These are phyloP conservation scores for Cladorhizidae sp. DNA, from an alignment of 37 sponge, comb jelly and placozoan genomes.

Conservation along the genomic window DNA sequence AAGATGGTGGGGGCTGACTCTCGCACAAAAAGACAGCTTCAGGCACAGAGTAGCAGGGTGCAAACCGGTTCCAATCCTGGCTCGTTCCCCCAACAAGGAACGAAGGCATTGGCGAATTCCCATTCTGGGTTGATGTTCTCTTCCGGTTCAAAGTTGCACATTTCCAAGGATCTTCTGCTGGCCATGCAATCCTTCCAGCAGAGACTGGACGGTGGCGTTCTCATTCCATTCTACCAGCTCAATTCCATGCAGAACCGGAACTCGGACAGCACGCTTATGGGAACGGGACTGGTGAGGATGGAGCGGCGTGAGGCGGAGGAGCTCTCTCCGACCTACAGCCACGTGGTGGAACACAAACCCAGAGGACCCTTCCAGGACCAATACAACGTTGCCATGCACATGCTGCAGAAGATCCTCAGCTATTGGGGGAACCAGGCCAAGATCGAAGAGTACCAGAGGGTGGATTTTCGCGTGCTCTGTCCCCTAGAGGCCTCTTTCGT, in stretches of 20 bases:
- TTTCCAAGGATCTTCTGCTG: slow-evolving; percentile 15
- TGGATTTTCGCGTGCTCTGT: slow-evolving; percentile 62
- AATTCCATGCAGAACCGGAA: not conserved
- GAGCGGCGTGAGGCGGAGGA: slow-evolving; percentile 9
- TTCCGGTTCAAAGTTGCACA: not conserved
- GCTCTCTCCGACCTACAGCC: slow-evolving; percentile 22
- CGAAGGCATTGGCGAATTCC: not conserved
- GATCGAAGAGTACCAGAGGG: slow-evolving; percentile 35
- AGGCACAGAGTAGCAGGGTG: not conserved
- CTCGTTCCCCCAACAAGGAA: not conserved
- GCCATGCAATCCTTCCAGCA: slow-evolving; percentile 10
- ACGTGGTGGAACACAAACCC: slow-evolving; percentile 55
- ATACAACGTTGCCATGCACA: slow-evolving; percentile 45
- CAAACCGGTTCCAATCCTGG: not conserved
- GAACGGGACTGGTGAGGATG: slow-evolving; percentile 4
- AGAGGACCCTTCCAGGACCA: slow-evolving; percentile 59
- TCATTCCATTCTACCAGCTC: slow-evolving; percentile 25
- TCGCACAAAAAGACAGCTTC: not conserved
- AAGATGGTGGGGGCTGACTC: not conserved
- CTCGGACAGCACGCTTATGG: not conserved
- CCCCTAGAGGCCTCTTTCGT: slow-evolving; percentile 31
- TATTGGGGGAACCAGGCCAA: not conserved
- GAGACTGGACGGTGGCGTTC: slow-evolving; percentile 21
- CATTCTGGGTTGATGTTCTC: not conserved
- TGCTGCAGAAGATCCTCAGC: slow-evolving; percentile 44